These are phyloP conservation scores for Seira sanloemensis DNA, from an alignment of 2,888 invertebrate species.

Conservation along the genomic window DNA sequence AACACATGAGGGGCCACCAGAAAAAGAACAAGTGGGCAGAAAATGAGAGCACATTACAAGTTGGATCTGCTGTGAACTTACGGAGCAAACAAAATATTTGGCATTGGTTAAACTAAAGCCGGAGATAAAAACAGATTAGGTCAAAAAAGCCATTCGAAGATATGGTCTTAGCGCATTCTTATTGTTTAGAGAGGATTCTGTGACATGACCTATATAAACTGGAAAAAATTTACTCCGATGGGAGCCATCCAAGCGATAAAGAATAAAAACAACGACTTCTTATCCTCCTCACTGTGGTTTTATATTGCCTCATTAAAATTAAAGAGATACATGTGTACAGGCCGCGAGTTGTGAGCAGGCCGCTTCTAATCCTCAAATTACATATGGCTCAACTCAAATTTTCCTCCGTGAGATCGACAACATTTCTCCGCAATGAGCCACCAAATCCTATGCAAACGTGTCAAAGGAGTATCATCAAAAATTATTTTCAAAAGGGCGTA, in stretches of 20 bases:
- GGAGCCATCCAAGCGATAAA: slow-evolving; percentile 10
- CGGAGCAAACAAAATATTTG: slow-evolving; percentile 23
- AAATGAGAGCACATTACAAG: neutral
- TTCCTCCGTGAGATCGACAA: too few relatives aligned
- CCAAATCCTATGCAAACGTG: neutral
- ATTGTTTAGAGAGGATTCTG: neutral
- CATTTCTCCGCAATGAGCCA: too few relatives aligned
- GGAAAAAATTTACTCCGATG: slow-evolving; percentile 7
- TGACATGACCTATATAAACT: slow-evolving; percentile 33
- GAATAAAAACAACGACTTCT: slow-evolving; percentile 12
- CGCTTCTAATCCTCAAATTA: neutral
- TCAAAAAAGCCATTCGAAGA: slow-evolving; percentile 20
- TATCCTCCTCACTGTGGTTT: slow-evolving; percentile 17
- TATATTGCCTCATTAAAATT: slow-evolving; percentile 29
- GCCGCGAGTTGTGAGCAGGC: neutral
- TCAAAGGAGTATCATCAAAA: slow-evolving; percentile 2
- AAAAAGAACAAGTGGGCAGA: neutral
- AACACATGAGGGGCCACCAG: neutral
- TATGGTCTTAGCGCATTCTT: neutral
- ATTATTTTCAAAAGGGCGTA: too few relatives aligned
- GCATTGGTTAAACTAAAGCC: slow-evolving; percentile 25
- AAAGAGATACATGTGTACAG: neutral
- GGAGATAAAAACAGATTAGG: slow-evolving; percentile 33
- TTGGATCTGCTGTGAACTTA: neutral
- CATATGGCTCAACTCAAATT: too few relatives aligned